phyloP scores from a whole-genome alignment of 2,888 invertebrate species.

The Eristalinus sepulchralis region DNA sequence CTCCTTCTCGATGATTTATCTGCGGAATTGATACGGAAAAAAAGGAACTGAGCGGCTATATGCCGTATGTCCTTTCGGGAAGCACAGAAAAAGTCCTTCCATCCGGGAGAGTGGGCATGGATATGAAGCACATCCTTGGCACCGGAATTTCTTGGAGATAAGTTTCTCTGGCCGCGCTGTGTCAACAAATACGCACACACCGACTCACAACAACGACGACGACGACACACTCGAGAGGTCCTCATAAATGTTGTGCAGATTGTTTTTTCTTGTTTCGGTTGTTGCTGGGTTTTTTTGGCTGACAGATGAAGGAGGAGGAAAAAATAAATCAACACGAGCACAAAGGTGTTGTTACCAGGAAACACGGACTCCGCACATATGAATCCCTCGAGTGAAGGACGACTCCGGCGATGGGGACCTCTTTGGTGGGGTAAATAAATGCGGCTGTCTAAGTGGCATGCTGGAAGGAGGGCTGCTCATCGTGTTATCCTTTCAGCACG shows the following conservation, averaged over 20 bases:
- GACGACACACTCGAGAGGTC: neutral
- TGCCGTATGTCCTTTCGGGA: constrained; percentile 2
- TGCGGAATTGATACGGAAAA: neutral
- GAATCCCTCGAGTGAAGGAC: constrained; percentile 17
- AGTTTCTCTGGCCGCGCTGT: constrained; percentile 1
- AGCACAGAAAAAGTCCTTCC: neutral
- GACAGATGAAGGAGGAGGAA: constrained; percentile 11
- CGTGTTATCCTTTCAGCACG: constrained; percentile 43
- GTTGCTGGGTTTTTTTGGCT: constrained; percentile 9
- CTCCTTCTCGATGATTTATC: constrained; percentile 32
- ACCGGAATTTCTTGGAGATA: constrained; percentile 5
- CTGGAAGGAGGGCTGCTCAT: neutral
- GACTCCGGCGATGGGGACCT: neutral
- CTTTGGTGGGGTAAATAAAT: constrained; percentile 12
- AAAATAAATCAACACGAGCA: constrained; percentile 46
- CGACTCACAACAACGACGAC: neutral
- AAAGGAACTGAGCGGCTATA: neutral
- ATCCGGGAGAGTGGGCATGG: neutral
- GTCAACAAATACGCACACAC: constrained; percentile 1
- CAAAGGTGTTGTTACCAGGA: constrained; percentile 35
- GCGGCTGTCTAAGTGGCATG: neutral
- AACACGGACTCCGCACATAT: constrained; percentile 19
- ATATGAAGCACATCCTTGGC: constrained; percentile 7
- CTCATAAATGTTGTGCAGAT: constrained; percentile 6
- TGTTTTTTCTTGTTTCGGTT: neutral